Percentiles rank a stretch among this genome's conserved stretches.
phyloP scores from a whole-genome alignment of 64 coral and sea anemone genomes.

The Porites australiensis region DNA sequence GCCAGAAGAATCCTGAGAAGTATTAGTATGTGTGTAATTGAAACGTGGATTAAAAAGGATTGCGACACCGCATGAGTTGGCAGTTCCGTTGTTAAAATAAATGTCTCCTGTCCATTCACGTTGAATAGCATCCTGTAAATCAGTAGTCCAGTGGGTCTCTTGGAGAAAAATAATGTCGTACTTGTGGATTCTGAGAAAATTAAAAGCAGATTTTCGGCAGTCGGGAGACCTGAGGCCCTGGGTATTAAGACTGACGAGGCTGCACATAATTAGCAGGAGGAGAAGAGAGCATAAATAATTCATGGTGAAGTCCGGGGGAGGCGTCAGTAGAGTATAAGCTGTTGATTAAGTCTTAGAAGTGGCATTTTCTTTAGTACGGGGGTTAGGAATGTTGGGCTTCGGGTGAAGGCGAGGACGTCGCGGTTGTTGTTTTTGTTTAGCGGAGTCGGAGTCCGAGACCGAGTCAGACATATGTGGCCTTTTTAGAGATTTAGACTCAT shows the following conservation, averaged over 20 bases:
- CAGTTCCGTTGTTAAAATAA: neutral
- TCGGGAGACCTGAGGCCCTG: neutral
- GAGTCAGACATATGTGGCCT: no score
- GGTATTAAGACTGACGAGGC: neutral
- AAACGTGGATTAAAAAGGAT: constrained; percentile 5
- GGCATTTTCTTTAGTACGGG: no score
- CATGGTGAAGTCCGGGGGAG: neutral
- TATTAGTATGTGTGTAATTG: neutral
- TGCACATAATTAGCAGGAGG: neutral
- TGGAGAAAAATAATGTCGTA: constrained; percentile 21
- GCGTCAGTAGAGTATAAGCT: no score
- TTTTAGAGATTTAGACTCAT: no score
- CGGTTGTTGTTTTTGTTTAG: no score
- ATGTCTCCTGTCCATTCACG: constrained; percentile 10
- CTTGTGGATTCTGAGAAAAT: neutral
- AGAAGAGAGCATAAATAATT: neutral
- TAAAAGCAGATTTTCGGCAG: neutral
- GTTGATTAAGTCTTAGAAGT: no score
- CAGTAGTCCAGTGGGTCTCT: constrained; percentile 32
- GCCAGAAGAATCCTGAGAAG: neutral
- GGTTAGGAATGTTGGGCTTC: no score
- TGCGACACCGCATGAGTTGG: neutral
- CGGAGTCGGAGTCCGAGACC: no score
- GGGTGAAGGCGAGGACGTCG: no score
- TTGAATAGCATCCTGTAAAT: neutral